Conservation (phyloP, 2,888 invertebrate species). For the Exephanes ischioxanthus region DNA sequence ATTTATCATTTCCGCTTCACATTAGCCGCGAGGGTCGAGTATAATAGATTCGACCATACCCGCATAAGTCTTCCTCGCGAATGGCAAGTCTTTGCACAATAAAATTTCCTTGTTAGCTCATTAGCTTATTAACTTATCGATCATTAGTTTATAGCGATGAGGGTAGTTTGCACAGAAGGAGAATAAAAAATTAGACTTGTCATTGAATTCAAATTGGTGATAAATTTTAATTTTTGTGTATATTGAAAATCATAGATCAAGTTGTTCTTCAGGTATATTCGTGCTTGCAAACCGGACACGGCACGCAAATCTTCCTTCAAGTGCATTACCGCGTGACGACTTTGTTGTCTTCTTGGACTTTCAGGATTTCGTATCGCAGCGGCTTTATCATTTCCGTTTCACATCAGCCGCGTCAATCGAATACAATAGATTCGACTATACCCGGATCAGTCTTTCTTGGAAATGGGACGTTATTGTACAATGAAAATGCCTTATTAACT, state of each 20-base stretch:
- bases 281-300: neutral
- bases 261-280: too few relatives aligned
- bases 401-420: neutral
- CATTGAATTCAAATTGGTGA: too few relatives aligned
- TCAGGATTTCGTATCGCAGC: constrained; percentile 53
- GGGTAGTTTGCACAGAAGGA: too few relatives aligned
- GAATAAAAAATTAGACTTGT: too few relatives aligned
- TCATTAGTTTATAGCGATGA: too few relatives aligned
- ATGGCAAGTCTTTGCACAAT: constrained; percentile 30
- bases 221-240: too few relatives aligned
- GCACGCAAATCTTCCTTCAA: constrained; percentile 2
- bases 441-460: neutral
- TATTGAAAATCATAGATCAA: too few relatives aligned
- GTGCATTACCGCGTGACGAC: constrained; percentile 37
- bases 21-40: constrained; percentile 20
- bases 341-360: constrained; percentile 32
- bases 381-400: constrained; percentile 2
- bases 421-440: neutral
- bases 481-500: constrained; percentile 40
- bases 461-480: constrained; percentile 20
- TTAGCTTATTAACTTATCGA: too few relatives aligned
- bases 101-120: constrained; percentile 23
- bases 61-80: constrained; percentile 14
- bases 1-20: constrained; percentile 61
- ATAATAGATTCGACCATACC: neutral